Conservation (phyloP, 2,888 invertebrate genomes). For the Neoscelio sp. region DNA sequence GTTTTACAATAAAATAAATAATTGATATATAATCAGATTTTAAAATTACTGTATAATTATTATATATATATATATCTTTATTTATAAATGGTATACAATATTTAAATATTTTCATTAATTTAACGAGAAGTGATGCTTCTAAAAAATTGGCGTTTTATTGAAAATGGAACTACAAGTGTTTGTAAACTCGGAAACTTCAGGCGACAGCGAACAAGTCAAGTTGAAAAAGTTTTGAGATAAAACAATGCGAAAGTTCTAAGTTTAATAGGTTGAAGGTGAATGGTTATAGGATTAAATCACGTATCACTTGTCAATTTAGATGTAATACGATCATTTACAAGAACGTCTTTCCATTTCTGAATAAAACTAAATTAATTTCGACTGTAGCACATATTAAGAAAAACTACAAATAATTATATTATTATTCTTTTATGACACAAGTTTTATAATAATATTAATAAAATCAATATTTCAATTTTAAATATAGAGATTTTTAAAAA, state of each 20-base stretch:
- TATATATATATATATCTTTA: no score
- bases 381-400: no score
- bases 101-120: not conserved
- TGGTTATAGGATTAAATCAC: conserved; percentile 38
- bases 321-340: conserved; percentile 18
- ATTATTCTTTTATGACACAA: no score
- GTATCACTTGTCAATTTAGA: conserved; percentile 30
- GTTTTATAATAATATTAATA: no score
- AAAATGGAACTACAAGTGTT: conserved; percentile 15
- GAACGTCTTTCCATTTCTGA: no score
- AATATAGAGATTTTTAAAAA: not conserved
- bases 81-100: no score
- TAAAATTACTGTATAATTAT: no score
- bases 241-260: conserved; percentile 25
- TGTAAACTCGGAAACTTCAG: conserved; percentile 34
- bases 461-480: no score
- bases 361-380: not conserved
- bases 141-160: conserved; percentile 14
- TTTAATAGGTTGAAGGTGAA: conserved; percentile 34
- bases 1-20: no score
- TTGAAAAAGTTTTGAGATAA: conserved; percentile 37
- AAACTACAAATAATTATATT: no score
- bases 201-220: conserved; percentile 29
- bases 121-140: not conserved
- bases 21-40: no score